These are phyloP conservation scores for Gambelia wislizenii DNA, from an alignment of 2,797 vertebrate species.

Conservation along the genomic window DNA sequence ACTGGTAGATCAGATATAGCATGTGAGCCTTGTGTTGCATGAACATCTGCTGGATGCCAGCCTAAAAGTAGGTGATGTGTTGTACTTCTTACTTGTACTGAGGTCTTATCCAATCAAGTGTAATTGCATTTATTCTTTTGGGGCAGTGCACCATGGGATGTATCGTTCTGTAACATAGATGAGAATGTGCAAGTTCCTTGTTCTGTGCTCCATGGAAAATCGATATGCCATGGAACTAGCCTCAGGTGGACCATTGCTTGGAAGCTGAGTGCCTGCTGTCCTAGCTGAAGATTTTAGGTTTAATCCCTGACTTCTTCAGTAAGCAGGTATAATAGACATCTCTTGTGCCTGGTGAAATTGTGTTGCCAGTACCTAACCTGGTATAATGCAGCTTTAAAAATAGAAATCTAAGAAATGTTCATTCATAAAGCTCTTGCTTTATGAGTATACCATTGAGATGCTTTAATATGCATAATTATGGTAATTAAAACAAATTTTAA, in stretches of 20 bases:
- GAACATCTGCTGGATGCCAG: not conserved
- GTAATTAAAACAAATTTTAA: constrained; percentile 84
- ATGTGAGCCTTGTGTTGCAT: not conserved
- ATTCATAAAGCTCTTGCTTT: constrained; percentile 18
- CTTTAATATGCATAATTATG: constrained; percentile 81
- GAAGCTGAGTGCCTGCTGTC: not conserved
- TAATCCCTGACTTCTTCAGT: not conserved
- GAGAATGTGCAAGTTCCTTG: not conserved
- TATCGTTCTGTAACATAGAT: not conserved
- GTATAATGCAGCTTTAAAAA: not conserved
- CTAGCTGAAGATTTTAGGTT: not conserved
- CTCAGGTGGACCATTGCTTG: not conserved
- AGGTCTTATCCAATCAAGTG: not conserved
- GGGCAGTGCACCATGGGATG: not conserved
- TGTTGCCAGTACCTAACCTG: not conserved
- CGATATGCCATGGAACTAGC: not conserved
- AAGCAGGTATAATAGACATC: not conserved
- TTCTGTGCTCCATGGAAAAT: not conserved
- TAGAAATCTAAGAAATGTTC: not conserved
- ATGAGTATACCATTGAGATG: constrained; percentile 77
- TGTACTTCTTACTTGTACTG: not conserved
- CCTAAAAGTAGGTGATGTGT: not conserved
- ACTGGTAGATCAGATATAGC: not conserved
- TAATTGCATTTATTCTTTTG: not conserved
- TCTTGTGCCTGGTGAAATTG: not conserved